phyloP scores from a whole-genome alignment of 92 coral and sea anemone genomes.

The Zoanthus sansibaricus region DNA sequence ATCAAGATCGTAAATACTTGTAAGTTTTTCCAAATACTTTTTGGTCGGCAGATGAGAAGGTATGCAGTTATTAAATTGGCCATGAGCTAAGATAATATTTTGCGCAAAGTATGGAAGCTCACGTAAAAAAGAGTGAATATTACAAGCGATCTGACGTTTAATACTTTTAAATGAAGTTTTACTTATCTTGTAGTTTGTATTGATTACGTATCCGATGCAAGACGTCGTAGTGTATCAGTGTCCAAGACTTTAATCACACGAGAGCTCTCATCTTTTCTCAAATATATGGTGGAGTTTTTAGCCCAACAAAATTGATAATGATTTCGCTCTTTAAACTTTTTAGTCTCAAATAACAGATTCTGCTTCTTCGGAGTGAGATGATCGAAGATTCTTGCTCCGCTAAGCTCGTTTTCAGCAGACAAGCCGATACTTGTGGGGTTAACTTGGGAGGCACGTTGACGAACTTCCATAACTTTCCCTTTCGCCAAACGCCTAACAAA shows the following conservation, averaged over 20 bases:
- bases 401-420: background rate
- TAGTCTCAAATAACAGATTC: background rate
- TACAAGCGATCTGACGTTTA: background rate
- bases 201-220: conserved; percentile 16
- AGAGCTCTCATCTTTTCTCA: background rate
- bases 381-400: background rate
- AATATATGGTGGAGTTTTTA: background rate
- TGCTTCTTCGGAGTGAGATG: conserved; percentile 19
- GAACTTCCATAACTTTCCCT: background rate
- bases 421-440: background rate
- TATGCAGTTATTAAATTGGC: background rate
- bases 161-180: conserved; percentile 11
- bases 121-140: background rate
- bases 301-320: conserved; percentile 19
- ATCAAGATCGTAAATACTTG: background rate
- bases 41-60: background rate
- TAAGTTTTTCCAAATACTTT: background rate
- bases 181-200: conserved; percentile 10
- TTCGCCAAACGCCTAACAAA: too few relatives aligned
- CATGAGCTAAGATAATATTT: background rate
- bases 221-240: conserved; percentile 1
- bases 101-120: background rate
- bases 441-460: background rate
- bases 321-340: background rate
- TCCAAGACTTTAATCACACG: conserved; percentile 19